phyloP scores from a whole-genome alignment of 2,888 invertebrate genomes.

The Agonopterix heracliana region DNA sequence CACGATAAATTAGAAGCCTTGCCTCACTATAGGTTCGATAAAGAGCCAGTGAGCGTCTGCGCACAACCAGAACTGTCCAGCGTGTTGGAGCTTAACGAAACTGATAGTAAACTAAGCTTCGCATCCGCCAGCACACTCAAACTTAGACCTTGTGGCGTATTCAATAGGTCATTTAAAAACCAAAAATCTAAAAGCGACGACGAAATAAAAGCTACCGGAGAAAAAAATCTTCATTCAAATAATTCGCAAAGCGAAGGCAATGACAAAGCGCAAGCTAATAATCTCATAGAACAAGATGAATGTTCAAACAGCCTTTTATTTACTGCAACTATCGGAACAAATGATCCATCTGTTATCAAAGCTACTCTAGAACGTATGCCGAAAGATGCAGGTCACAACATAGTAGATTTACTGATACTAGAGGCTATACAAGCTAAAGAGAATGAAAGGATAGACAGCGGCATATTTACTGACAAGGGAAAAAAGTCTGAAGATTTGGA shows the following conservation, averaged over 20 bases:
- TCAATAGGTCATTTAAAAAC: slow-evolving; percentile 17
- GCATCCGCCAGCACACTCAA: slow-evolving; percentile 22
- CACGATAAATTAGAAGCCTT: slow-evolving; percentile 45
- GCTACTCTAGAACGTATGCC: slow-evolving; percentile 40
- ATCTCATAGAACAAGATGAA: slow-evolving; percentile 16
- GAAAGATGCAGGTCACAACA: slow-evolving; percentile 32
- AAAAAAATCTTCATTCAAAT: neutral
- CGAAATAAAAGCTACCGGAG: neutral
- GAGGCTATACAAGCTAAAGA: slow-evolving; percentile 35
- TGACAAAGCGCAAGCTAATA: neutral
- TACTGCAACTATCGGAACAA: slow-evolving; percentile 38
- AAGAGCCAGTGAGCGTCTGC: slow-evolving; percentile 34
- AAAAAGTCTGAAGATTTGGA: slow-evolving; percentile 19
- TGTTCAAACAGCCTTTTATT: slow-evolving; percentile 33
- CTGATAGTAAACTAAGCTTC: slow-evolving; percentile 24
- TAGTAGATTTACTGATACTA: slow-evolving; percentile 36
- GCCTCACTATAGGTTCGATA: slow-evolving; percentile 36
- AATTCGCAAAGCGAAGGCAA: slow-evolving; percentile 6
- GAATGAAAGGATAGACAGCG: slow-evolving; percentile 22
- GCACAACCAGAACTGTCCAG: slow-evolving; percentile 39
- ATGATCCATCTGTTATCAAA: slow-evolving; percentile 42
- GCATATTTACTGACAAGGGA: slow-evolving; percentile 24
- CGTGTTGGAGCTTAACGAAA: slow-evolving; percentile 47
- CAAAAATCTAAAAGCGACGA: slow-evolving; percentile 6
- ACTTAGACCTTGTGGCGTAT: slow-evolving; percentile 27